These are phyloP conservation scores for Sepioteuthis lessoniana DNA, from an alignment of 2,888 invertebrate genomes.

Conservation along the genomic window DNA sequence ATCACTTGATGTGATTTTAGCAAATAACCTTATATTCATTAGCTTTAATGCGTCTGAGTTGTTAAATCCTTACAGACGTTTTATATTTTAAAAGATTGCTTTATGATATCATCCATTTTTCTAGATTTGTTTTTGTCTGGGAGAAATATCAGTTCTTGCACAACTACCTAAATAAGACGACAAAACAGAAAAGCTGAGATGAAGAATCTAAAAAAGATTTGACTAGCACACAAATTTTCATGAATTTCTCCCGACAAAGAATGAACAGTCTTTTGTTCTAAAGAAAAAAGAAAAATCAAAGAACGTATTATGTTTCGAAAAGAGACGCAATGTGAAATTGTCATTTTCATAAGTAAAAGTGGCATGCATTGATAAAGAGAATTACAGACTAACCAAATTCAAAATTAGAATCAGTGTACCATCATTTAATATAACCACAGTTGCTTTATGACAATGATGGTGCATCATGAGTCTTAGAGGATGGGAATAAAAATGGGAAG, in stretches of 20 bases:
- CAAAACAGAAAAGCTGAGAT: background rate
- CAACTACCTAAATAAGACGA: background rate
- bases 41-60: no score
- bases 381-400: background rate
- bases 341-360: background rate
- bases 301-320: background rate
- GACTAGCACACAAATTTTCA: background rate
- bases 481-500: no score
- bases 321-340: background rate
- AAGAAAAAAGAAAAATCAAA: background rate
- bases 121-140: background rate
- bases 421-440: background rate
- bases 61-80: no score
- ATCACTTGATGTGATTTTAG: no score
- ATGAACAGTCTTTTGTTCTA: background rate
- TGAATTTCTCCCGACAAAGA: background rate
- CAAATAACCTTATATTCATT: no score
- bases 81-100: no score
- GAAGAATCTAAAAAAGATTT: background rate
- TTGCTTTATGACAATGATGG: no score
- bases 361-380: background rate
- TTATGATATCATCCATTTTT: no score
- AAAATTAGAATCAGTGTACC: background rate
- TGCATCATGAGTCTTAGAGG: no score
- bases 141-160: background rate